phyloP scores from a whole-genome alignment of 37 sponge, comb jelly and placozoan genomes.

The Beroe ovata region DNA sequence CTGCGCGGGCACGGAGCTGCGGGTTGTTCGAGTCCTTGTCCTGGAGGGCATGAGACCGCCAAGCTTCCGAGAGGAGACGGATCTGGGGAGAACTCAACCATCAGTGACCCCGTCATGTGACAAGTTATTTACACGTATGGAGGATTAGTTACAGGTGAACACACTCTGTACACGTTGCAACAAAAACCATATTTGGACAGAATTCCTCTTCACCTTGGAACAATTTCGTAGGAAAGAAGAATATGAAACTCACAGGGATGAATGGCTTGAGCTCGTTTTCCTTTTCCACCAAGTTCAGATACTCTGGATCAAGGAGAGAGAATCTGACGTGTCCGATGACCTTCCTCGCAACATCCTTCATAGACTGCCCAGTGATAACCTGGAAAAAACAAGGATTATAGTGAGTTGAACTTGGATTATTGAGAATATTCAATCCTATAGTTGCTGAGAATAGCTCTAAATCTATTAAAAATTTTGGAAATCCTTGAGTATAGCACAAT shows the following conservation, averaged over 20 bases:
- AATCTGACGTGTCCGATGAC: slow-evolving; percentile 87
- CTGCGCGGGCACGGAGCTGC: slow-evolving; percentile 80
- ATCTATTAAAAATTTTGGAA: too few species aligned
- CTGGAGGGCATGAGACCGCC: slow-evolving; percentile 94
- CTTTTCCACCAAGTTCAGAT: slow-evolving; percentile 81
- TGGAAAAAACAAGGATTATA: too few species aligned
- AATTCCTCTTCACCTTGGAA: background rate
- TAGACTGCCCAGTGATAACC: slow-evolving; percentile 82
- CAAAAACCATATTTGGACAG: background rate
- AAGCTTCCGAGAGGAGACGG: slow-evolving; percentile 84
- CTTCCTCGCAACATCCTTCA: slow-evolving; percentile 79
- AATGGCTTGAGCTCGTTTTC: slow-evolving; percentile 85
- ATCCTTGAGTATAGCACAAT: too few species aligned
- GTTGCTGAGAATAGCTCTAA: too few species aligned
- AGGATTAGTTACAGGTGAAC: too few species aligned
- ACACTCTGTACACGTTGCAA: too few species aligned
- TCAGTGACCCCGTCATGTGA: slow-evolving; percentile 32
- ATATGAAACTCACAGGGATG: slow-evolving; percentile 85
- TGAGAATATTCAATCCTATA: too few species aligned
- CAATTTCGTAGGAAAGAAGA: background rate
- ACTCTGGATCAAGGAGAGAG: slow-evolving; percentile 85
- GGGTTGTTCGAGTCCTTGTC: slow-evolving; percentile 75
- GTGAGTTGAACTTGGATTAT: too few species aligned
- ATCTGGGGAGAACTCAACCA: slow-evolving; percentile 73
- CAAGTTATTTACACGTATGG: too few species aligned